These are phyloP conservation scores for Siphlonurus alternatus DNA, from an alignment of 2,888 invertebrate genomes.

Conservation along the genomic window DNA sequence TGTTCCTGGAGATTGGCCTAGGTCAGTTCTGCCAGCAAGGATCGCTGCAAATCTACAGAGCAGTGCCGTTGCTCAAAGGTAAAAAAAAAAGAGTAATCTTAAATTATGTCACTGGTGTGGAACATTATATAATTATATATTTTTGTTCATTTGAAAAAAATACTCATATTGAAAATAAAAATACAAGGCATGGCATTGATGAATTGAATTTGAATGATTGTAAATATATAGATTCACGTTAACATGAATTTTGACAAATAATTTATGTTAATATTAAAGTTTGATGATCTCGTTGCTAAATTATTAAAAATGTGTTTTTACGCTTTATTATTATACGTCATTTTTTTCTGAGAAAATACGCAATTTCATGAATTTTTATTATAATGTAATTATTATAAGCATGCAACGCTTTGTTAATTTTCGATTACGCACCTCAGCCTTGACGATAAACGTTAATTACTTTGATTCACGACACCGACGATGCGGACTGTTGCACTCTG, in stretches of 20 bases:
- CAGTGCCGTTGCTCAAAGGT: slow-evolving; percentile 49
- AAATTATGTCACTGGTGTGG: neutral
- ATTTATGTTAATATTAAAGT: too few relatives aligned
- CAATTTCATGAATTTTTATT: neutral
- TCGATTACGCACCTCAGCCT: too few relatives aligned
- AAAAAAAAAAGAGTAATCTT: slow-evolving; percentile 15
- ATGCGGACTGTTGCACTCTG: too few relatives aligned
- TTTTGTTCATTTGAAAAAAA: neutral
- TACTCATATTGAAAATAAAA: neutral
- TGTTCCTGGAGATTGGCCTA: slow-evolving; percentile 40
- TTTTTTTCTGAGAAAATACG: neutral
- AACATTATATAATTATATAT: neutral
- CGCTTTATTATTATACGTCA: slow-evolving; percentile 21
- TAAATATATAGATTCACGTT: too few relatives aligned
- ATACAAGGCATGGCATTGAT: too few relatives aligned
- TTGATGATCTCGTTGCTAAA: too few relatives aligned
- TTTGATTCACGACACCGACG: too few relatives aligned
- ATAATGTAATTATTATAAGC: slow-evolving; percentile 14
- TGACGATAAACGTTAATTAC: too few relatives aligned
- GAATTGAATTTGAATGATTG: too few relatives aligned
- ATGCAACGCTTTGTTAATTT: too few relatives aligned
- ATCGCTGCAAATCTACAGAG: slow-evolving; percentile 43
- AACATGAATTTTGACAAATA: too few relatives aligned
- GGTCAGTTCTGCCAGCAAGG: slow-evolving; percentile 49
- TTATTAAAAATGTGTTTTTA: too few relatives aligned